A percentile compares a stretch with the other conserved stretches of the same genome.
phyloP scores from a whole-genome alignment of 1,140 invertebrate genomes.

The Sycophila sp. region DNA sequence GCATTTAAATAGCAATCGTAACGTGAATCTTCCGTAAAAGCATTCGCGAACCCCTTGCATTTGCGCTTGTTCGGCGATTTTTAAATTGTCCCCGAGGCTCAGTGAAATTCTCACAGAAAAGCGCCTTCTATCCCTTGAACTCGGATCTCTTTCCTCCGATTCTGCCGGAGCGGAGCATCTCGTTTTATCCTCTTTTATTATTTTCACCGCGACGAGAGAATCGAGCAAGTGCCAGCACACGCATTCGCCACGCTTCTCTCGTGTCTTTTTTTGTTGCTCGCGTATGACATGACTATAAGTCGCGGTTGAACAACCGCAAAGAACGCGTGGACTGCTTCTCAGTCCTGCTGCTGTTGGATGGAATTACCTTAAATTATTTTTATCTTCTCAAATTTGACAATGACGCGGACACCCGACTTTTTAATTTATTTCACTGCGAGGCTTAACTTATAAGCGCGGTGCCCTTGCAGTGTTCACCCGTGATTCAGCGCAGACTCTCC shows the following conservation, averaged over 20 bases:
- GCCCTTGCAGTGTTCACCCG: too few species aligned
- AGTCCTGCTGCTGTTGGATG: background rate
- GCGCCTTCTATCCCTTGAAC: background rate
- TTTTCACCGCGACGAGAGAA: background rate
- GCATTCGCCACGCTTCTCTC: slow-evolving; percentile 13
- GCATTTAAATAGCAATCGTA: too few species aligned
- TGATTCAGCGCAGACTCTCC: too few species aligned
- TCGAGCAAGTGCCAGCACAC: background rate
- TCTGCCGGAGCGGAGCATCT: background rate
- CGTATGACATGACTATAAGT: slow-evolving; percentile 38
- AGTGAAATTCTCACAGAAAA: background rate
- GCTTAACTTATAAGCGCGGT: too few species aligned
- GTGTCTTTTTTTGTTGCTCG: slow-evolving; percentile 5
- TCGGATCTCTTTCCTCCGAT: slow-evolving; percentile 11
- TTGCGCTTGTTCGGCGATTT: too few species aligned
- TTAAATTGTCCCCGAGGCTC: too few species aligned
- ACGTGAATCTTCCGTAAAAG: too few species aligned
- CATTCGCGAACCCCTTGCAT: too few species aligned
- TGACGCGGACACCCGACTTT: background rate
- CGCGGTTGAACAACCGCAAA: slow-evolving; percentile 33
- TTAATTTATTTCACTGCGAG: background rate
- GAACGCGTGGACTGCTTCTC: slow-evolving; percentile 11
- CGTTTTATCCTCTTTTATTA: background rate
- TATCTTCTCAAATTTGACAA: slow-evolving; percentile 29
- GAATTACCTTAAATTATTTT: slow-evolving; percentile 37